phyloP scores from a whole-genome alignment of 2,888 invertebrate genomes.

The Phlogophora meticulosa region DNA sequence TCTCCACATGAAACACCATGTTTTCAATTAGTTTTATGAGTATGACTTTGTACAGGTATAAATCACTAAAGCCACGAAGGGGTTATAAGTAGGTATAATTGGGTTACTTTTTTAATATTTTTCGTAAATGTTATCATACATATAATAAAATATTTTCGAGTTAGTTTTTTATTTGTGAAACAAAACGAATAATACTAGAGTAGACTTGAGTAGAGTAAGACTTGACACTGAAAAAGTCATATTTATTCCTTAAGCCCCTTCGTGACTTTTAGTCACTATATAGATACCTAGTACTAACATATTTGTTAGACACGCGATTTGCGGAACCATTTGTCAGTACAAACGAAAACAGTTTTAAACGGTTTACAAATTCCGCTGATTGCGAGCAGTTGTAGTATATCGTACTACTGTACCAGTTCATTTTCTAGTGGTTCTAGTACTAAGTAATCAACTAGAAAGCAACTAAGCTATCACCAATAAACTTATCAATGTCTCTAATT shows the following conservation, averaged over 20 bases:
- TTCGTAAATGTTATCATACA: too few relatives aligned
- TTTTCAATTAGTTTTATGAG: slow-evolving; percentile 48
- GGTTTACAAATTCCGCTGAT: slow-evolving; percentile 31
- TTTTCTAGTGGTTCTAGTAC: slow-evolving; percentile 29
- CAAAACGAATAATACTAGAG: too few relatives aligned
- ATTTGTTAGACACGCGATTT: slow-evolving; percentile 50
- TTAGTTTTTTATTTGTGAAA: too few relatives aligned
- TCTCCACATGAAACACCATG: slow-evolving; percentile 16
- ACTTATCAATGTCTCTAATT: slow-evolving; percentile 25
- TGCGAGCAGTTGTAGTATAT: slow-evolving; percentile 8
- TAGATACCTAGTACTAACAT: slow-evolving; percentile 32
- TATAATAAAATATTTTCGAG: too few relatives aligned
- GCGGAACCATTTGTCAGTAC: slow-evolving; percentile 35
- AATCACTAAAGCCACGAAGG: too few relatives aligned
- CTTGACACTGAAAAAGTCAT: too few relatives aligned
- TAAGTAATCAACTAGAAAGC: slow-evolving; percentile 33
- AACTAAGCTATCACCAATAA: slow-evolving; percentile 21
- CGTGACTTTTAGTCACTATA: too few relatives aligned
- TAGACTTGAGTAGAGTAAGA: too few relatives aligned
- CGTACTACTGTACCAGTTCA: slow-evolving; percentile 29
- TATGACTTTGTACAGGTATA: slow-evolving; percentile 8
- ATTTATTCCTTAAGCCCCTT: too few relatives aligned
- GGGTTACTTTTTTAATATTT: too few relatives aligned
- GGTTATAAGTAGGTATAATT: too few relatives aligned
- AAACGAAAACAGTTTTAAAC: slow-evolving; percentile 39